phyloP scores from a whole-genome alignment of 2,113 vertebrate species.

The Pseudopipra pipra region DNA sequence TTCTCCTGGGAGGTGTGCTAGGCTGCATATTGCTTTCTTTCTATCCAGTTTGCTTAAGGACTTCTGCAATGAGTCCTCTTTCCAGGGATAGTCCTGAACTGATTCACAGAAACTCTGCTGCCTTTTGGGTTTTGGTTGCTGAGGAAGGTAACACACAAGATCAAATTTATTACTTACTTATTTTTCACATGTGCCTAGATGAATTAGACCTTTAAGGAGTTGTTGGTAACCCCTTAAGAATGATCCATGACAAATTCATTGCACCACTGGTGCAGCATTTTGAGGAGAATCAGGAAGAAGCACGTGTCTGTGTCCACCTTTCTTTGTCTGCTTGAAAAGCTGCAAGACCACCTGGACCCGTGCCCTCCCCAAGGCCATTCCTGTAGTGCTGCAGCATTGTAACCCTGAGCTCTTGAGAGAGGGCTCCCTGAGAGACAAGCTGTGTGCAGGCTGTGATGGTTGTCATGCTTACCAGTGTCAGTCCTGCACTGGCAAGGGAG shows the following conservation, averaged over 20 bases:
- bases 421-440: accelerated
- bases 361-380: not conserved
- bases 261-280: not conserved
- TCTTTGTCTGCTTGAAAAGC: not conserved
- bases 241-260: not conserved
- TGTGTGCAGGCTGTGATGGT: not conserved
- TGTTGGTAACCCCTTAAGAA: not conserved
- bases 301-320: not conserved
- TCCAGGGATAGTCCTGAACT: not conserved
- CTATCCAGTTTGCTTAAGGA: not conserved
- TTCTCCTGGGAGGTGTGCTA: not conserved
- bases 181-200: not conserved
- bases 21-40: not conserved
- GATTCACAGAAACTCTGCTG: not conserved
- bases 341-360: not conserved
- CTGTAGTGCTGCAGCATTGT: not conserved
- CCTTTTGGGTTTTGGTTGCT: not conserved
- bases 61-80: not conserved
- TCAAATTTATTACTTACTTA: not conserved
- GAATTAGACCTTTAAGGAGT: not conserved
- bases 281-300: not conserved
- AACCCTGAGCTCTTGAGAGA: not conserved
- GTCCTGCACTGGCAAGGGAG: accelerated
- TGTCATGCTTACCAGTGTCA: accelerated
- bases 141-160: not conserved